A percentile compares a stretch with the other conserved stretches of the same genome.
phyloP scores from a whole-genome alignment of 2,113 vertebrate genomes.

The Aegithalos caudatus region DNA sequence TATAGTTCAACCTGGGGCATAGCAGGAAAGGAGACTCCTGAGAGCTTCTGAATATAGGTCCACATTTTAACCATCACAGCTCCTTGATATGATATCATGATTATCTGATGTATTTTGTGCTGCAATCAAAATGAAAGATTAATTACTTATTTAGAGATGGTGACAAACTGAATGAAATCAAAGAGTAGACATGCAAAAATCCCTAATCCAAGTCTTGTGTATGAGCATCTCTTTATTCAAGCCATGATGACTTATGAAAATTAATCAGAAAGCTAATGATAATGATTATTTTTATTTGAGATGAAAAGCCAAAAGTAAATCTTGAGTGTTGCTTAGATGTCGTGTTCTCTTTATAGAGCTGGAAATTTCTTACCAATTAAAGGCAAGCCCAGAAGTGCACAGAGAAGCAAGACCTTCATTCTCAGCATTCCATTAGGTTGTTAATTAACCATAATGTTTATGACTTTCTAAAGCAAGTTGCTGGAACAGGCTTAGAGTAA shows the following conservation, averaged over 20 bases:
- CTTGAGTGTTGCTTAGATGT: not conserved
- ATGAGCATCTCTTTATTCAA: not conserved
- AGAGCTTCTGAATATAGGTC: not conserved
- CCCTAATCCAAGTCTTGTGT: not conserved
- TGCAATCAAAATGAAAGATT: not conserved
- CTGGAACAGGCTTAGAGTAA: not conserved
- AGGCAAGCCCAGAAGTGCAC: not conserved
- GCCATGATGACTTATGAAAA: not conserved
- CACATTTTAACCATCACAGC: not conserved
- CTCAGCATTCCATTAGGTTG: not conserved
- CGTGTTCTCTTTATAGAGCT: not conserved
- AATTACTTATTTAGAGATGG: not conserved
- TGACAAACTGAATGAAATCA: not conserved
- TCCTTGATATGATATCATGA: not conserved
- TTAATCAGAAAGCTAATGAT: not conserved
- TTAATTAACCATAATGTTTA: conserved; percentile 51
- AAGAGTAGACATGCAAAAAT: not conserved
- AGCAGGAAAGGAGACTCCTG: not conserved
- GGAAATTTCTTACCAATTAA: conserved; percentile 30
- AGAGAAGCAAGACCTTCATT: conserved; percentile 35
- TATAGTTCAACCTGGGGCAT: not conserved
- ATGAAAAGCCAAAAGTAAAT: not conserved
- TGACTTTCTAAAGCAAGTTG: conserved; percentile 22
- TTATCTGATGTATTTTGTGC: not conserved
- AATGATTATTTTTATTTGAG: conserved; percentile 8